Evolutionary conservation across 2,113 vertebrate species (phyloP), one percentile per base, ranked within the genome.

Genomic region (Promerops cafer): DNA sequence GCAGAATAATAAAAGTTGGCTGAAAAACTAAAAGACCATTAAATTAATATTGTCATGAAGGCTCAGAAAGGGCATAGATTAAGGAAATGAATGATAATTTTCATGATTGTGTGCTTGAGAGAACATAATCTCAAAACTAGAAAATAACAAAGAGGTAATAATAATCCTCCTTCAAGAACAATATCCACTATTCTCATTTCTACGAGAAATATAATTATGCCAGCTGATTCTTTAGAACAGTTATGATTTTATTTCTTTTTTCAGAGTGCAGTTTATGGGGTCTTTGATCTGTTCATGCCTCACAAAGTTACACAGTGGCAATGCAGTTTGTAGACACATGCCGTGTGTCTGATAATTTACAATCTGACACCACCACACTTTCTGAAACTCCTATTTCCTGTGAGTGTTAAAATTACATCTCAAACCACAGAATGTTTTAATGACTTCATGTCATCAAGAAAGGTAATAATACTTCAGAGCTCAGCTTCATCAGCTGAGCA

Each of bases 351-450:
- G 74, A 85, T 90, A 93, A 93, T 61, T 78, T 18, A 83, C 49
- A 66, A 79, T 42, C 82, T 78, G 72, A 82, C 66, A 84, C 85
- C 56, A 95, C 27, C 49, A 74, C 24, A 23, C 27, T 80, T 87
- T 65, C 70, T 66, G 60, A 81, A 92, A 81, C 35, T 72, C 84
- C 76, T 86, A 90, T 72, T 93, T 94, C 85, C 80, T 87, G 75
- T 9, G 13, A 94, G 83, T 33, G 63, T 77, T 77, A 92, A 95
- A 97, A 96, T 95, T 82, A 61, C 35, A 95, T 60, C 75, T 94
- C 78, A 93, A 53, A 42, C 70, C 77, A 85, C 8, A 74, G 33
- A 95, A 59, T 88, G 64, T 90, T 93, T 75, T 87, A 95, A 93
- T 88, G 77, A 84, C 89, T 92, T 81, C 74, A 65, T 52, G 53